Conservation (phyloP, 2,888 invertebrate species). For the Pristionchus maxplancki region DNA sequence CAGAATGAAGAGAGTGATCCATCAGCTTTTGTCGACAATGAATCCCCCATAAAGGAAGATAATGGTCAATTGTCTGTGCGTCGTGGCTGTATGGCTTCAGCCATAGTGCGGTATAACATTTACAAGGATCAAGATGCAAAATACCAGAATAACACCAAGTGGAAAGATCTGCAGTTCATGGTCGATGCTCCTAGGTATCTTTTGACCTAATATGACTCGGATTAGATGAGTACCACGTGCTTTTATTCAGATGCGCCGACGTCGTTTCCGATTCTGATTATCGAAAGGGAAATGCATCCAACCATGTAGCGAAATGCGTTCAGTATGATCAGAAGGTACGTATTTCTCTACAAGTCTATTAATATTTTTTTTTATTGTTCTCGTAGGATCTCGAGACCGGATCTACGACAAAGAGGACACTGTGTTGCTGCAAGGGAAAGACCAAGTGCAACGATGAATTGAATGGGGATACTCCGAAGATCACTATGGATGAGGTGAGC, state of each 20-base stretch:
- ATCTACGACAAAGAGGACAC: not conserved
- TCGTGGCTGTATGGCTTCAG: slow-evolving; percentile 28
- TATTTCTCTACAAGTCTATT: too few species aligned
- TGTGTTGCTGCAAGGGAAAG: slow-evolving; percentile 51
- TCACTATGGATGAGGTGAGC: slow-evolving; percentile 18
- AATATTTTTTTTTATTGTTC: not conserved
- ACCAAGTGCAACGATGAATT: slow-evolving; percentile 44
- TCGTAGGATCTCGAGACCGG: not conserved
- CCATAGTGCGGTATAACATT: slow-evolving; percentile 25
- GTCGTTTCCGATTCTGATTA: not conserved
- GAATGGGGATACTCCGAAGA: not conserved
- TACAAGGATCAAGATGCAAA: not conserved
- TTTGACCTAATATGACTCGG: too few species aligned
- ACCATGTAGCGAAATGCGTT: not conserved
- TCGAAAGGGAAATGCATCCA: not conserved
- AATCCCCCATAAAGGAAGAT: too few species aligned
- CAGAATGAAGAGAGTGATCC: too few species aligned
- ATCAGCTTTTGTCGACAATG: too few species aligned
- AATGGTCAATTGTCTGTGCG: not conserved
- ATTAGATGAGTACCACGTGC: too few species aligned
- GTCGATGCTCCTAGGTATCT: slow-evolving; percentile 37
- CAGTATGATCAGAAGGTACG: slow-evolving; percentile 1
- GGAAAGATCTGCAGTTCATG: not conserved
- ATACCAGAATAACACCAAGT: slow-evolving; percentile 34
- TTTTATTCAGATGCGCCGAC: slow-evolving; percentile 51